These are phyloP conservation scores for Callipepla squamata DNA, from an alignment of 2,113 vertebrate genomes.

Conservation along the genomic window DNA sequence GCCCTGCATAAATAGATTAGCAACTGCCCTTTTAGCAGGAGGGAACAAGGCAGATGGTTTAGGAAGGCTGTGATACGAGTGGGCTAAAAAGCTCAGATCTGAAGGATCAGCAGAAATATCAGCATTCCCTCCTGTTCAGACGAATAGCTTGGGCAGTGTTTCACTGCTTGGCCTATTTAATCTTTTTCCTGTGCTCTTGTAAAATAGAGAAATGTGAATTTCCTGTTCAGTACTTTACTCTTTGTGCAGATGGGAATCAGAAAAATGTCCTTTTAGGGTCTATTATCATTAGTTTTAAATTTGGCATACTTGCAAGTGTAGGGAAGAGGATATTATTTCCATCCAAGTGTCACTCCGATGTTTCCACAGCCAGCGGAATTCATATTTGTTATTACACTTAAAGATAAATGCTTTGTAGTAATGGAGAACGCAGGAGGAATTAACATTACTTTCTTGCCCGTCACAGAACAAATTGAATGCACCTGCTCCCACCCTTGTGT, in stretches of 20 bases:
- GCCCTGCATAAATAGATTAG: conserved; percentile 7
- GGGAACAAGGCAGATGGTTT: not conserved
- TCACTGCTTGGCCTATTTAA: not conserved
- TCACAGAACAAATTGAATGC: not conserved
- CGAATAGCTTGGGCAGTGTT: conserved; percentile 39
- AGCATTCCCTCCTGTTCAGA: conserved; percentile 18
- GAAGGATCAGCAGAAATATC: conserved; percentile 6
- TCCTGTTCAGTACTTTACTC: not conserved
- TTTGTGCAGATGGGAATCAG: not conserved
- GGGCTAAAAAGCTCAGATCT: not conserved
- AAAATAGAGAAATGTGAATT: conserved; percentile 7
- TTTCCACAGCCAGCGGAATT: not conserved
- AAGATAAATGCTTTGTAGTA: not conserved
- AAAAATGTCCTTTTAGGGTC: not conserved
- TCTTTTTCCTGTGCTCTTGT: not conserved
- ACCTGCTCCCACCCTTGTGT: not conserved
- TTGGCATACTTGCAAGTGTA: conserved; percentile 8
- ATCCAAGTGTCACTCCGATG: not conserved
- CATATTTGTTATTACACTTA: not conserved
- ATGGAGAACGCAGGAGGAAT: not conserved
- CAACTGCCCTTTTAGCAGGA: conserved; percentile 18
- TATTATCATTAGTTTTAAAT: not conserved
- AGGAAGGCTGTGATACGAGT: not conserved
- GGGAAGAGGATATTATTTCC: not conserved
- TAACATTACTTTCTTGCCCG: not conserved